phyloP scores from a whole-genome alignment of 2,797 vertebrate genomes.

The Salmo trutta region DNA sequence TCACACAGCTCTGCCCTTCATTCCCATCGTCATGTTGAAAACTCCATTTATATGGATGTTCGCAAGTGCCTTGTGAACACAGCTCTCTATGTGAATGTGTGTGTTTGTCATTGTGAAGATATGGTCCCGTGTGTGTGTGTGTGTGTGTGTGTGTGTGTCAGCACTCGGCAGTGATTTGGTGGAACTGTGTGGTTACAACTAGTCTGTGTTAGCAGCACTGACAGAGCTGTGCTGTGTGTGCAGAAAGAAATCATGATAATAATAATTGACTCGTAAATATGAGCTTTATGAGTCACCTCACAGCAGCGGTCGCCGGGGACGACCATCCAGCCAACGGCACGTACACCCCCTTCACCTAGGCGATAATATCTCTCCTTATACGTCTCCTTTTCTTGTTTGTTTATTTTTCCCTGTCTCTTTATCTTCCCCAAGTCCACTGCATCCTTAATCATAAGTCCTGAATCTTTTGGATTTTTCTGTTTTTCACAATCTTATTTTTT shows the following conservation, averaged over 20 bases:
- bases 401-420: constrained; percentile 7
- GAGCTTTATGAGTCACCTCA: constrained; percentile 29
- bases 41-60: neutral
- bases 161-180: constrained; percentile 21
- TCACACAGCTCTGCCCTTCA: constrained; percentile 27
- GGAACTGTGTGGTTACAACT: constrained; percentile 12
- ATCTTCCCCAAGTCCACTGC: neutral
- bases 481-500: neutral
- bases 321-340: constrained; percentile 15
- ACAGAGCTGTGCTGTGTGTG: constrained; percentile 59
- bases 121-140: neutral
- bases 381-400: constrained; percentile 13
- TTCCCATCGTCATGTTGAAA: neutral
- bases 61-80: neutral
- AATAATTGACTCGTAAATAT: constrained; percentile 24
- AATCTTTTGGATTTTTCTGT: neutral
- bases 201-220: constrained; percentile 34
- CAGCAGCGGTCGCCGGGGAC: constrained; percentile 18
- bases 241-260: constrained; percentile 39
- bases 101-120: neutral
- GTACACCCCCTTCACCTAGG: constrained; percentile 15
- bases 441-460: neutral
- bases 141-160: neutral
- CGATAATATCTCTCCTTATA: constrained; percentile 43
- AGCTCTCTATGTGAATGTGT: neutral